Evolutionary conservation across 2,888 invertebrate genomes (phyloP).

Genomic region (Tricholauxania praeusta): DNA sequence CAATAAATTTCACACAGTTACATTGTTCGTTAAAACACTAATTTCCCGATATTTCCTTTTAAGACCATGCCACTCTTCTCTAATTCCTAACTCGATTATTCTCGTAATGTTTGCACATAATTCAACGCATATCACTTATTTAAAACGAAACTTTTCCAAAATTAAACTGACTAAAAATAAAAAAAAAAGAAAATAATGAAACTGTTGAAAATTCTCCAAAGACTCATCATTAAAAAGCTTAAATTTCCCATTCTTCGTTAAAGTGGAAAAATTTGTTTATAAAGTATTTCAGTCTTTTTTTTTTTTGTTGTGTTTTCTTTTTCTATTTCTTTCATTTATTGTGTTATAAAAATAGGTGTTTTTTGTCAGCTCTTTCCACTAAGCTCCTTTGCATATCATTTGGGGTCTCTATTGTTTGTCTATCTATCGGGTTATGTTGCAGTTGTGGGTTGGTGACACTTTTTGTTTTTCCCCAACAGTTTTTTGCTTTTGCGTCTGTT

Average conservation of each 20-base stretch:
- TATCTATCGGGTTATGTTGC: neutral
- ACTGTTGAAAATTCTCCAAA: constrained; percentile 5
- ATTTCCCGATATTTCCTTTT: too few relatives aligned
- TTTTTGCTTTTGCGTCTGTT: neutral
- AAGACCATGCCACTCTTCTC: too few relatives aligned
- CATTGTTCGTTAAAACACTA: too few relatives aligned
- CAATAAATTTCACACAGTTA: too few relatives aligned
- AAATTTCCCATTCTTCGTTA: neutral
- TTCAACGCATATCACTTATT: constrained; percentile 3
- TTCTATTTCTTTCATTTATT: neutral
- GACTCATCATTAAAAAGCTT: constrained; percentile 23
- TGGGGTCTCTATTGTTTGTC: neutral
- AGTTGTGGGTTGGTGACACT: neutral
- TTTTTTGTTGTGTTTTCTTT: neutral
- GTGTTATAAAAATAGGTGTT: neutral
- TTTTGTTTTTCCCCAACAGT: neutral
- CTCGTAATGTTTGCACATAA: constrained; percentile 14
- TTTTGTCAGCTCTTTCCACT: neutral
- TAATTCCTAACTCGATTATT: neutral
- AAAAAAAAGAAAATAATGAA: neutral
- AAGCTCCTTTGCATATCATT: constrained; percentile 28
- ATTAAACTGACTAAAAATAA: neutral
- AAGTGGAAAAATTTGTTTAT: neutral
- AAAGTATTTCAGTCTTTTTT: neutral
- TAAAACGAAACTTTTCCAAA: neutral